Evolutionary conservation across 2,888 invertebrate genomes (phyloP), one percentile per base, ranked within the genome.

Genomic region (Sericinus montela): DNA sequence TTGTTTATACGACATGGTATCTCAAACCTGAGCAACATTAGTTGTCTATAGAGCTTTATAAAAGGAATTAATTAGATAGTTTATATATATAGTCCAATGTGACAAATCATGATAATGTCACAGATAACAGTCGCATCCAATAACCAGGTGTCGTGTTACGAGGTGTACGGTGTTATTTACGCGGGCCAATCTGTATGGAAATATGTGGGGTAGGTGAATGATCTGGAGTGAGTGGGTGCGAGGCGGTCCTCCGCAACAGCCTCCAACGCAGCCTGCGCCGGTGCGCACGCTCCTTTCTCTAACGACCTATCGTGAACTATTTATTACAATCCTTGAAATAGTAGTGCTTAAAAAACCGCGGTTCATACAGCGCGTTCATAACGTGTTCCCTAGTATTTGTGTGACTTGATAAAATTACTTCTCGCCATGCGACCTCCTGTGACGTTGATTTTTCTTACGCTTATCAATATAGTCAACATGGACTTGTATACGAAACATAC

Each of bases 151-250:
- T 80, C 67, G 46, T 54, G 49, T 81, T 80, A 77, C 76, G 65
- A 74, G 73, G 63, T 69, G 70, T 69, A 65, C 74, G 68, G 72
- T 74, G 72, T 74, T 78, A 76, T 80, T 79, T 79, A 79, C 69
- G 73, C 73, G 67, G 65, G 69, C 71, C 80, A 83, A 86, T 86
- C 85, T 81, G 78, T 83, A 84, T 86, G 84, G 76, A 80, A 86
- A 86, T 63, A 92, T 79, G 72, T 80, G 67, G 80, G 81, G 80
- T 85, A 77, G 82, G 81, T 82, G 85, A 87, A 84, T 66, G 84
- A 73, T 81, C 85, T 78, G 71, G 74, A 72, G 69, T 72, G 83
- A 74, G 86, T 84, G 84, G 82, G 86, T 72, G 85, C 69, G 63
- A 69, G 68, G 60, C 69, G 59, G 68, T 63, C 58, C 55, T 56